phyloP scores from a whole-genome alignment of 2,113 vertebrate genomes.

The Calcarius ornatus region DNA sequence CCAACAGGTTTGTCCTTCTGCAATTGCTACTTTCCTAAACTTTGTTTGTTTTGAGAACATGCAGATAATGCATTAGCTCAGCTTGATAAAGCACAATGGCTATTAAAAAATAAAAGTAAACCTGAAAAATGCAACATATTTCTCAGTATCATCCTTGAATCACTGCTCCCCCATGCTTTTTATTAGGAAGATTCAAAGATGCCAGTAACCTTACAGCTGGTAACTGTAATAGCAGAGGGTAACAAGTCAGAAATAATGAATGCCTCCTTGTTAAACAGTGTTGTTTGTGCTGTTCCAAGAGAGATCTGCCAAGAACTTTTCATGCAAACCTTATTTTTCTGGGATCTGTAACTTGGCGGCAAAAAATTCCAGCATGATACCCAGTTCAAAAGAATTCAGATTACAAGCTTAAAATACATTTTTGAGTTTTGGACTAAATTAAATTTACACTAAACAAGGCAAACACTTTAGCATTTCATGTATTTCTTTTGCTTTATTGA shows the following conservation, averaged over 20 bases:
- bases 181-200: neutral
- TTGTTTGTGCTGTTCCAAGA: neutral
- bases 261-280: slow-evolving; percentile 40
- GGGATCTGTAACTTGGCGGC: slow-evolving; percentile 6
- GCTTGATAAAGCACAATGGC: neutral
- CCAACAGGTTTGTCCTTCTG: neutral
- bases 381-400: neutral
- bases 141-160: neutral
- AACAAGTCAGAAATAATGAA: slow-evolving; percentile 36
- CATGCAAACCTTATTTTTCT: slow-evolving; percentile 45
- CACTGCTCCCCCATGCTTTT: neutral
- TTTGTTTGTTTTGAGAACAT: neutral
- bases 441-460: neutral
- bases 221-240: neutral
- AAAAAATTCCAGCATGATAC: neutral
- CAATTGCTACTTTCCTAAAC: neutral
- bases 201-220: neutral
- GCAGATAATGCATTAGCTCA: neutral
- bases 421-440: neutral
- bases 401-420: neutral
- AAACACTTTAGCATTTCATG: neutral
- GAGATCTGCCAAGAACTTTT: slow-evolving; percentile 35
- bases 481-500: neutral
- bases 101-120: neutral
- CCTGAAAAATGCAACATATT: neutral